Evolutionary conservation across 2,888 invertebrate species (phyloP), one percentile per base, ranked within the genome.

Genomic region (Drosophila koepferae): DNA sequence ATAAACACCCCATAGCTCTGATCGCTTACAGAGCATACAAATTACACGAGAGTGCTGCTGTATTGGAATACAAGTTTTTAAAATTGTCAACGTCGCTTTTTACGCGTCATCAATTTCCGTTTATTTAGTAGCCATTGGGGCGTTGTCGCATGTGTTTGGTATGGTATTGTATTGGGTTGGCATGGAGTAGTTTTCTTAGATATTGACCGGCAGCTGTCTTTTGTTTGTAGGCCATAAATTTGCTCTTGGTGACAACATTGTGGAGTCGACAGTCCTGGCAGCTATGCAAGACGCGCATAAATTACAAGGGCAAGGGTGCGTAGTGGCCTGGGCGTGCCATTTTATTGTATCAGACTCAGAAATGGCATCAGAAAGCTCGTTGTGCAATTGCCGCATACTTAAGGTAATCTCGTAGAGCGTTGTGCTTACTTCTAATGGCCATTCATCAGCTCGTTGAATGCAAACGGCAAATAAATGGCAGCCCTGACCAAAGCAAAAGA

Each of bases 361-460:
- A 64, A 41, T 54, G 72, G 65, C 72, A 78, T 71, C 73, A 72
- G 73, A 85, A 82, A 85, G 86, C 80, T 87, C 77, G 87, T 89
- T 86, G 74, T 86, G 89, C 85, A 85, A 85, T 89, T 85, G 85
- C 89, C 84, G 89, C 89, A 86, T 86, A 86, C 85, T 85, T 85
- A 85, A 86, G 84, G 89, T 85, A 89, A 85, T 89, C 85, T 85
- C 74, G 74, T 72, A 75, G 77, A 88, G 89, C 80, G 78, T 73
- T 74, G 81, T 75, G 82, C 85, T 86, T 87, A 89, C 80, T 82
- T 79, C 86, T 85, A 89, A 87, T 86, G 82, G 88, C 88, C 89
- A 85, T 86, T 89, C 80, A 89, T 86, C 89, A 86, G 85, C 85
- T 77, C 76, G 79, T 87, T 89, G 82, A 85, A 85, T 89, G 89